Evolutionary conservation across 1,140 invertebrate genomes (phyloP), one percentile per base, ranked within the genome.

Genomic region (Latrodectus geometricus): DNA sequence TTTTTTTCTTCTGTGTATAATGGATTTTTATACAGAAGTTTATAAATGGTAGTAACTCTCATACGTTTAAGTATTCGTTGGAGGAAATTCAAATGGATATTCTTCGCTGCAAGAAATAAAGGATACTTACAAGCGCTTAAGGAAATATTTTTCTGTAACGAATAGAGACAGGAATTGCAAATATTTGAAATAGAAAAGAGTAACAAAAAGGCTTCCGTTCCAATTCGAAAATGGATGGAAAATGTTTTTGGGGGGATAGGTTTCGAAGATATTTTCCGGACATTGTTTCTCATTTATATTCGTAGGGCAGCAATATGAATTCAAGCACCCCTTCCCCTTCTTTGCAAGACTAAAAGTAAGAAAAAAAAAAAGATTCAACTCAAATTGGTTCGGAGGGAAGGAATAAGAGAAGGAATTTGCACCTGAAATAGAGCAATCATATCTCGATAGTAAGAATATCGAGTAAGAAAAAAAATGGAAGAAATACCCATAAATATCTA

Each of bases 221-320:
- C 72, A 74, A 77, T 77, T 61, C 52, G n/a, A 52, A 77, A 65
- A 77, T 77, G 17, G 20, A 77, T 61, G 54, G 75, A 77, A 65
- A 65, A 77, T 61, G 56, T 65, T 77, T 48, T 54, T 23, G 15
- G 35, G 35, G 35, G 35, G 35, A 61, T 61, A 2, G 21, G 15
- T 56, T 9, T 50, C 20, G 14, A 65, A 56, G 14, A 20, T 49
- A 49, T 52, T 52, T 52, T 11, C 72, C 15, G 23, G 15, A 23
- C 15, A 61, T 35, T 20, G 65, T 77, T 77, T 77, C 75, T 77
- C 75, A 77, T 77, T 77, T 77, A 65, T 77, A 77, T 77, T 77
- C 75, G 56, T 50, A 0, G 49, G 72, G 48, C 20, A 77, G 54
- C 54, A 23, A 20, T n/a, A 66, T 66, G 20, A 66, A 12, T 66